Conservation (phyloP, 2,888 invertebrate species). For the Chelonus formosanus region DNA sequence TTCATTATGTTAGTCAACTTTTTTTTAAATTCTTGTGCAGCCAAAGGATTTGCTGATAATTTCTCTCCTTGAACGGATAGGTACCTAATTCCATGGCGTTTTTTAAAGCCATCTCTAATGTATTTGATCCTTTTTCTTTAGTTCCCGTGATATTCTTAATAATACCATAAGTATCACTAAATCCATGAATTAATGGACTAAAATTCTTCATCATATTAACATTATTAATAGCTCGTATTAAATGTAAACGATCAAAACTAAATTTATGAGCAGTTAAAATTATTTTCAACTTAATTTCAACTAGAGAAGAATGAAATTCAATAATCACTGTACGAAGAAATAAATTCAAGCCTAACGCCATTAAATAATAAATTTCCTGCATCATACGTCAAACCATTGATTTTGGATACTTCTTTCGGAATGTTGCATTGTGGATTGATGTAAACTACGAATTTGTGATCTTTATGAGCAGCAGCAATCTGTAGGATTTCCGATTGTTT, state of each 20-base stretch:
- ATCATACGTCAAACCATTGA: slow-evolving; percentile 31
- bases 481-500: slow-evolving; percentile 40
- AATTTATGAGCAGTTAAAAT: slow-evolving; percentile 40
- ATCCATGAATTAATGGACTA: too few species aligned
- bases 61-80: too few species aligned
- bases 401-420: slow-evolving; percentile 37
- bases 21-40: too few species aligned
- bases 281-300: slow-evolving; percentile 32
- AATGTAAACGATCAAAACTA: slow-evolving; percentile 36
- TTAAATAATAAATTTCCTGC: slow-evolving; percentile 31
- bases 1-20: too few species aligned
- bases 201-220: too few species aligned
- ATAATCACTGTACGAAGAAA: slow-evolving; percentile 21
- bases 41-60: too few species aligned
- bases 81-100: too few species aligned
- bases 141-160: too few species aligned
- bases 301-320: slow-evolving; percentile 29
- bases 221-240: slow-evolving; percentile 37
- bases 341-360: slow-evolving; percentile 24
- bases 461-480: slow-evolving; percentile 34
- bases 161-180: too few species aligned
- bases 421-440: slow-evolving; percentile 38
- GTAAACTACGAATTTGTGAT: slow-evolving; percentile 37
- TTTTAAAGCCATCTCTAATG: too few species aligned
- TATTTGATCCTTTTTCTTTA: too few species aligned